Percentiles rank a stretch among this genome's conserved stretches.
phyloP scores from a whole-genome alignment of 2,113 vertebrate species.

The Cichladusa arquata region DNA sequence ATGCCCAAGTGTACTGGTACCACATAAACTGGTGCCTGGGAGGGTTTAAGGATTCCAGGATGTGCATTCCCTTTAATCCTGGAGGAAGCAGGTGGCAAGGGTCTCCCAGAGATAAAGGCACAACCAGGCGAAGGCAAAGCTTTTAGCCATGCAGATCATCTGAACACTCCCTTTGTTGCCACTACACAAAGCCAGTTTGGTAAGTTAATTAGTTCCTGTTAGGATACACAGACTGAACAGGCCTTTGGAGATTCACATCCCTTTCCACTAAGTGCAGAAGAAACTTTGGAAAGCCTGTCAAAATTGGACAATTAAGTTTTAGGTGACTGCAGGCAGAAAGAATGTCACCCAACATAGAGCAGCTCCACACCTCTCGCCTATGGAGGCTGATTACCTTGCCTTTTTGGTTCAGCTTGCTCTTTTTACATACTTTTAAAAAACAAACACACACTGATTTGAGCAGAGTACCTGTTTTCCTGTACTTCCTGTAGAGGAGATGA shows the following conservation, averaged over 20 bases:
- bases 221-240: not conserved
- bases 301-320: rapidly evolving
- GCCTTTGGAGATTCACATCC: not conserved
- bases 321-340: not conserved
- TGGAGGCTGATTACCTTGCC: not conserved
- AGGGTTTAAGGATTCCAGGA: not conserved
- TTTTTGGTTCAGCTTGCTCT: not conserved
- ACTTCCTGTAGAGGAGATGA: not conserved
- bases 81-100: not conserved
- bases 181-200: not conserved
- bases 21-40: rapidly evolving
- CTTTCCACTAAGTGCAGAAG: not conserved
- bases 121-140: not conserved
- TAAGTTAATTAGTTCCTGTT: not conserved
- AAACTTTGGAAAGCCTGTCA: not conserved
- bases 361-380: rapidly evolving
- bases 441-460: not conserved
- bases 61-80: rapidly evolving
- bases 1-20: not conserved
- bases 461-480: not conserved
- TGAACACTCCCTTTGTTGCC: not conserved
- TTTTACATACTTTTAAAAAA: not conserved
- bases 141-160: not conserved
- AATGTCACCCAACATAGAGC: not conserved
- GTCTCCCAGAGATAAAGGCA: not conserved